Evolutionary conservation across 1,140 invertebrate genomes (phyloP).

Genomic region (Drosophila novamexicana): DNA sequence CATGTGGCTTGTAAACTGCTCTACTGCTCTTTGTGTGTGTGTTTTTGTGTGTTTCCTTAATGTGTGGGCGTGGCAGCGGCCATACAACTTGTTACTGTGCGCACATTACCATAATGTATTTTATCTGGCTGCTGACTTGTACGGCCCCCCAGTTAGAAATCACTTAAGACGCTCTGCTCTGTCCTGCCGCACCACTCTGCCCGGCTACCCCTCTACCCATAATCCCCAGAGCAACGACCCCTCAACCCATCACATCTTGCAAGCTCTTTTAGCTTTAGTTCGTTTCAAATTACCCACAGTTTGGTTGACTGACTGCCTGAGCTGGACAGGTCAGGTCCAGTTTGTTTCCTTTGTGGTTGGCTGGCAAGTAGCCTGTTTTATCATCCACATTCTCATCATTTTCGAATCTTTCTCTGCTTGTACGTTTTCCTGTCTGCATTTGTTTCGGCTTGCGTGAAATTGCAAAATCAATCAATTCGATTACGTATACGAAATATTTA

Average conservation of each 20-base stretch:
- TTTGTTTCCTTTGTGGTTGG: constrained; percentile 1
- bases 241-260: not conserved
- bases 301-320: constrained; percentile 12
- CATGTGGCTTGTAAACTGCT: constrained; percentile 37
- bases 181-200: not conserved
- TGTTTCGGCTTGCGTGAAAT: constrained; percentile 72
- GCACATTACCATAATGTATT: constrained; percentile 75
- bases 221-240: constrained; percentile 5
- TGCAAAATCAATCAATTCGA: constrained; percentile 79
- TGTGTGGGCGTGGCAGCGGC: constrained; percentile 35
- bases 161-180: constrained; percentile 53
- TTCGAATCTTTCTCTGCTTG: not conserved
- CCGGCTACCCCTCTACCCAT: not conserved
- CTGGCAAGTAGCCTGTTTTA: not conserved
- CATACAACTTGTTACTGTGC: constrained; percentile 59
- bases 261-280: not conserved
- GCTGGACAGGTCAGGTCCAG: constrained; percentile 10
- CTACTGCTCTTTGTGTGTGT: constrained; percentile 14
- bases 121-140: constrained; percentile 47
- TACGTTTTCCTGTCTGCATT: constrained; percentile 31
- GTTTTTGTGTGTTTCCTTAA: constrained; percentile 11
- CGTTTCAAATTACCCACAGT: constrained; percentile 22
- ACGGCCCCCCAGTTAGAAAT: constrained; percentile 52
- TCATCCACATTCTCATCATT: constrained; percentile 10
- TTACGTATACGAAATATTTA: constrained; percentile 78